phyloP scores from a whole-genome alignment of 2,888 invertebrate genomes.

The Dasypolia templi region DNA sequence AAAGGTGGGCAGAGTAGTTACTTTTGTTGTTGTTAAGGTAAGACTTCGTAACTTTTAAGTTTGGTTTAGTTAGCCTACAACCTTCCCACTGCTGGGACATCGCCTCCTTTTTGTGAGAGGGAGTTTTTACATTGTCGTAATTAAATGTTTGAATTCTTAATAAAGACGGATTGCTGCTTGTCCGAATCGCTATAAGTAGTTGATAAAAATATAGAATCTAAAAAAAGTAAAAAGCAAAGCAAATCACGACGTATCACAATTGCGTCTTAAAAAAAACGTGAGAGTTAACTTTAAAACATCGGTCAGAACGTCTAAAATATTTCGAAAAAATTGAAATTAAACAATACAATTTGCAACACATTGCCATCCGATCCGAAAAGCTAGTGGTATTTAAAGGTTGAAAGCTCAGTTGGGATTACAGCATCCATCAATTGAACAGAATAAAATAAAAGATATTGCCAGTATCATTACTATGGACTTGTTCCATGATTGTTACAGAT shows the following conservation, averaged over 20 bases:
- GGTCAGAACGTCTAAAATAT: neutral
- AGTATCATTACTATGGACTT: slow-evolving; percentile 18
- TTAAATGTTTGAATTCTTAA: neutral
- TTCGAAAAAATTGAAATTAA: slow-evolving; percentile 21
- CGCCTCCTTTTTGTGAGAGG: too few relatives aligned
- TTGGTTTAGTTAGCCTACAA: neutral
- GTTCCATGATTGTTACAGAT: slow-evolving; percentile 27
- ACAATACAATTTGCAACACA: slow-evolving; percentile 22
- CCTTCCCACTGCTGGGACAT: neutral
- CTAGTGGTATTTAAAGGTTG: slow-evolving; percentile 56
- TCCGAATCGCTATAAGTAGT: neutral
- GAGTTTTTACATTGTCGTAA: neutral
- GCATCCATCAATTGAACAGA: slow-evolving; percentile 45
- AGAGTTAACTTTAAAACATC: slow-evolving; percentile 1
- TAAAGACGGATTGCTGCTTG: neutral
- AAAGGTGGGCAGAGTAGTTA: slow-evolving; percentile 4
- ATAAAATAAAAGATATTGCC: slow-evolving; percentile 43
- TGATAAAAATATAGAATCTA: too few relatives aligned
- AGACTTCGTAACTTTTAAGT: neutral
- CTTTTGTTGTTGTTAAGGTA: neutral
- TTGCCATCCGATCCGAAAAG: slow-evolving; percentile 20
- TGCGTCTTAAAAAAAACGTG: neutral
- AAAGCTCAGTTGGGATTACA: slow-evolving; percentile 47
- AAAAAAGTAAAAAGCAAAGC: neutral
- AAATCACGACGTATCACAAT: too few relatives aligned